phyloP scores from a whole-genome alignment of 2,888 invertebrate species.

The Aricia artaxerxes region DNA sequence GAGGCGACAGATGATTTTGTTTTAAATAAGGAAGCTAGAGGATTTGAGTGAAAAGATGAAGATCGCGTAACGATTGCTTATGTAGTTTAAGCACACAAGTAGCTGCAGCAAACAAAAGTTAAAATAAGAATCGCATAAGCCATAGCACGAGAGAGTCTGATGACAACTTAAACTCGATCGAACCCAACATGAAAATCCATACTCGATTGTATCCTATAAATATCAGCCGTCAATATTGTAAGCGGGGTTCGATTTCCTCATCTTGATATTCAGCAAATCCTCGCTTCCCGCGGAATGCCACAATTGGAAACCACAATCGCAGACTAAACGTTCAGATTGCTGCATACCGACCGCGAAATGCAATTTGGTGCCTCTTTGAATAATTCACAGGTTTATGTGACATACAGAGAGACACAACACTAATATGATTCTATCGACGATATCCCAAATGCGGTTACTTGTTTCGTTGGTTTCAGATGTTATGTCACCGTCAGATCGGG shows the following conservation, averaged over 20 bases:
- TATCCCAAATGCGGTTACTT: neutral
- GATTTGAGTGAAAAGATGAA: no score
- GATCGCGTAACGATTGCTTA: no score
- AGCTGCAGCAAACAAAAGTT: neutral
- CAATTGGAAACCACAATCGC: conserved; percentile 33
- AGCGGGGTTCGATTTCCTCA: conserved; percentile 18
- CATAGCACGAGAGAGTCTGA: neutral
- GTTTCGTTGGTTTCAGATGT: neutral
- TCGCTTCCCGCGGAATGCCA: conserved; percentile 31
- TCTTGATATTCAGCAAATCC: conserved; percentile 32
- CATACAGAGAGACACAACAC: neutral
- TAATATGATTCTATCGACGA: conserved; percentile 15
- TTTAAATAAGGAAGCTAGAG: no score
- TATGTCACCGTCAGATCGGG: no score
- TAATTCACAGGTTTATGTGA: conserved; percentile 23
- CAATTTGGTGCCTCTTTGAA: conserved; percentile 34
- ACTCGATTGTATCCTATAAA: neutral
- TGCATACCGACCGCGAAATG: conserved; percentile 35
- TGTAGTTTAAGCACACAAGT: no score
- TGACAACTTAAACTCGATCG: neutral
- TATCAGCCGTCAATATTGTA: conserved; percentile 17
- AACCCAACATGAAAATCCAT: neutral
- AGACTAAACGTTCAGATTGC: conserved; percentile 32
- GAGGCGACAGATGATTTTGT: neutral
- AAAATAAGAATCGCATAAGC: neutral